Evolutionary conservation across 2,888 invertebrate genomes (phyloP).

Genomic region (Seladonia tumulorum): DNA sequence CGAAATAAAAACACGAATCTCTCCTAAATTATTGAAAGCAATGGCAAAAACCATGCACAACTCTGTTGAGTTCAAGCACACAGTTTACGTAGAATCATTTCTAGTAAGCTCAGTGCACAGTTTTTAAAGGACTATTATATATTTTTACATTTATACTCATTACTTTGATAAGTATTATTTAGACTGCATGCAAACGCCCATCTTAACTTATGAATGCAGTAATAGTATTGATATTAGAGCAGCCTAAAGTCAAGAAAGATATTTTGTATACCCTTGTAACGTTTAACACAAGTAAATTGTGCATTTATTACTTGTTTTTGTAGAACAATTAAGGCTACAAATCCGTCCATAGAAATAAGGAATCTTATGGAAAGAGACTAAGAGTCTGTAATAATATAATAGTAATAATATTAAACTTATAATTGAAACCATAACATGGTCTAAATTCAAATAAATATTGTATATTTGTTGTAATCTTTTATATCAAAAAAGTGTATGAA

Average conservation of each 20-base stretch:
- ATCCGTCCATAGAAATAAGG: conserved; percentile 74
- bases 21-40: conserved; percentile 38
- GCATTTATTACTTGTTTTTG: conserved; percentile 43
- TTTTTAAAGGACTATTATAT: conserved; percentile 21
- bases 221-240: background rate
- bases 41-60: conserved; percentile 31
- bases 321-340: conserved; percentile 42
- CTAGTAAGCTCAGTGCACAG: conserved; percentile 6
- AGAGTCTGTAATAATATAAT: conserved; percentile 74
- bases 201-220: conserved; percentile 17
- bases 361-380: conserved; percentile 54
- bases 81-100: conserved; percentile 28
- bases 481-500: conserved; percentile 37
- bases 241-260: background rate
- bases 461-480: conserved; percentile 51
- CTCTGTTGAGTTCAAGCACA: conserved; percentile 18
- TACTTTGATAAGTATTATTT: conserved; percentile 46
- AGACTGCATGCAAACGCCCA: conserved; percentile 18
- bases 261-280: conserved; percentile 29
- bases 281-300: conserved; percentile 24
- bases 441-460: conserved; percentile 47
- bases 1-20: conserved; percentile 18
- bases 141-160: conserved; percentile 52
- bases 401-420: conserved; percentile 59
- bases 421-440: conserved; percentile 49